Evolutionary conservation across 2,888 invertebrate species (phyloP), one percentile per base, ranked within the genome.

Genomic region (Quadroppia sp.): DNA sequence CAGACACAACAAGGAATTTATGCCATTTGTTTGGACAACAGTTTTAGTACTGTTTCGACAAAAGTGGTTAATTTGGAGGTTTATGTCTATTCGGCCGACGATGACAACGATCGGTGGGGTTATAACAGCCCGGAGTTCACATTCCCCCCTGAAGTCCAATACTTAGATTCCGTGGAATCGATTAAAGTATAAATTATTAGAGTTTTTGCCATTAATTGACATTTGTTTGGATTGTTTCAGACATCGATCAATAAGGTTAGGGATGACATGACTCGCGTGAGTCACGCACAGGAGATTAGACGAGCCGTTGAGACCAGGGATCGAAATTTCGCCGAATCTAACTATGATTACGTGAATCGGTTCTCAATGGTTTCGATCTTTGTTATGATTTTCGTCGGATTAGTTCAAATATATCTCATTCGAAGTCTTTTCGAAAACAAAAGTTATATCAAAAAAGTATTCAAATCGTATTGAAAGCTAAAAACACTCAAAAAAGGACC

Each of bases 31-130:
- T 92, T 94, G 80, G 94, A 94, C 81, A 94, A 94, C 81, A 88
- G 87, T 0, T 90, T 89, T 81, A 92, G 91, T 81, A 83, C 88
- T n/a, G 91, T 90, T 80, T 90, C 90, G 77, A 84, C 86, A 17
- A 94, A 94, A 81, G 89, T 90, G 0, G 89, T 93, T 0, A 92
- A 90, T 82, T 91, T 93, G 80, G 91, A 91, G 80, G 80, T 93
- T 13, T 84, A 88, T 77, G 85, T 90, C 7, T 82, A 81, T 71
- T 79, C 78, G 72, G 79, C 77, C 20, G 78, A 78, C 71, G 88
- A 88, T 56, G 42, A 67, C 25, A 84, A 84, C 25, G 75, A 76
- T 25, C 74, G 76, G 53, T 78, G 77, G 77, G 87, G 87, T 32
- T 86, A 85, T 0, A 84, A 85, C 0, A 82, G 83, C 56, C 81